Conservation (phyloP, 2,113 vertebrate genomes). For the Smithornis capensis region DNA sequence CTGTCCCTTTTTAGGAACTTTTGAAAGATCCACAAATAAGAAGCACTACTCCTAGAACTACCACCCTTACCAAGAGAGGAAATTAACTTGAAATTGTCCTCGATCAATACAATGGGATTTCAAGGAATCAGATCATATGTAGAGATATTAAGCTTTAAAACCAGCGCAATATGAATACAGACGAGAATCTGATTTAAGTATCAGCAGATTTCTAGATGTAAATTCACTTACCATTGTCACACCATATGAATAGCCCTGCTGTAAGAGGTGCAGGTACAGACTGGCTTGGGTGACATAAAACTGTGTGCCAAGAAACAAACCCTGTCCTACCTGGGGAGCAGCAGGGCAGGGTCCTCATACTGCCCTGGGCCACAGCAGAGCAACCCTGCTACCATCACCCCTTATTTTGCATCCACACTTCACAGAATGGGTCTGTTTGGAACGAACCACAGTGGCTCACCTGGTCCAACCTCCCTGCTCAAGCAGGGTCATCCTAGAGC, state of each 20-base stretch:
- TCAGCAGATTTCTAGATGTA: background rate
- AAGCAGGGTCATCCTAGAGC: background rate
- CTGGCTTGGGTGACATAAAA: background rate
- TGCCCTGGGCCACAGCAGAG: rapidly evolving
- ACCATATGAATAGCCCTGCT: rapidly evolving
- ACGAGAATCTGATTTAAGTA: background rate
- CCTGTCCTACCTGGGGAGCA: background rate
- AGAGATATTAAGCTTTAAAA: background rate
- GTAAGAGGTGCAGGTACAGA: rapidly evolving
- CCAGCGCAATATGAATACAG: background rate
- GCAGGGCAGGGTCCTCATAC: background rate
- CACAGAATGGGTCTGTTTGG: too few species aligned
- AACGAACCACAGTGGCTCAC: background rate
- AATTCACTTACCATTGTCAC: background rate
- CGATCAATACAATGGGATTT: background rate
- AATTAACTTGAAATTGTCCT: background rate
- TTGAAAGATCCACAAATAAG: background rate
- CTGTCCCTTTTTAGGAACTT: background rate
- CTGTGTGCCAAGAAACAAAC: rapidly evolving
- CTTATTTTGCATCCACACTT: too few species aligned
- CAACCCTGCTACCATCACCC: background rate
- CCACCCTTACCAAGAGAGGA: rapidly evolving
- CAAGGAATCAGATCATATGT: background rate
- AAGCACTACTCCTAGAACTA: background rate
- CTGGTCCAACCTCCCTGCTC: background rate